Evolutionary conservation across 23 tunicate species (phyloP), one percentile per base, ranked within the genome.

Genomic region (Styela clava): DNA sequence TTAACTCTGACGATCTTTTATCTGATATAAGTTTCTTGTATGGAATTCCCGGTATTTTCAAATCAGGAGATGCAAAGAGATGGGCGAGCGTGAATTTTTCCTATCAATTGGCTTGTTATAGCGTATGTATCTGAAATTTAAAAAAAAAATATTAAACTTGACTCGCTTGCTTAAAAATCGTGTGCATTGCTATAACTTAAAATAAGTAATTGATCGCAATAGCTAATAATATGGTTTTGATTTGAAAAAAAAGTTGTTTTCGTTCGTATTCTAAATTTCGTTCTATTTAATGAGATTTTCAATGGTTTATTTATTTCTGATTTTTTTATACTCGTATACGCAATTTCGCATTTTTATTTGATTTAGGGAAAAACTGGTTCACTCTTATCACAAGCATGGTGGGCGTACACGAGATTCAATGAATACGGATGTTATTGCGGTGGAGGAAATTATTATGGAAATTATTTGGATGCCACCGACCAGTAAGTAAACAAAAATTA

Each of bases 381-480:
- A 5, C 7, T 71, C 20, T 30, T 26, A 16, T 5, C 3, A 30
- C 32, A 71, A 29, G 77, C 77, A 20, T 71, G 35, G 37, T 71
- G 77, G 77, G 77, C 29, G 27, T 71, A 34, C 35, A 71, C 27
- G 12, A 71, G 35, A 31, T 71, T 28, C 37, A 71, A 71, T 29
- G 35, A 16, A 27, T 71, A 71, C 37, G 77, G 77, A 2, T 71
- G 77, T 32, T 71, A 71, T 34, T 71, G 77, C 37, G 77, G 77
- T 12, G 77, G 34, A 21, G 77, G 77, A 28, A 32, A 71, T 26
- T 71, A 71, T 34, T 30, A 71, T 5, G 77, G 77, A 71, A 71
- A 71, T 30, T 71, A 71, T 34, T 31, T 71, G 37, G 77, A 71
- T 34, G 35, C 35, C 5, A 18, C 35, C 3, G 77, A 71, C 29